Conservation (phyloP, 2,113 vertebrate genomes). For the Otis tarda region DNA sequence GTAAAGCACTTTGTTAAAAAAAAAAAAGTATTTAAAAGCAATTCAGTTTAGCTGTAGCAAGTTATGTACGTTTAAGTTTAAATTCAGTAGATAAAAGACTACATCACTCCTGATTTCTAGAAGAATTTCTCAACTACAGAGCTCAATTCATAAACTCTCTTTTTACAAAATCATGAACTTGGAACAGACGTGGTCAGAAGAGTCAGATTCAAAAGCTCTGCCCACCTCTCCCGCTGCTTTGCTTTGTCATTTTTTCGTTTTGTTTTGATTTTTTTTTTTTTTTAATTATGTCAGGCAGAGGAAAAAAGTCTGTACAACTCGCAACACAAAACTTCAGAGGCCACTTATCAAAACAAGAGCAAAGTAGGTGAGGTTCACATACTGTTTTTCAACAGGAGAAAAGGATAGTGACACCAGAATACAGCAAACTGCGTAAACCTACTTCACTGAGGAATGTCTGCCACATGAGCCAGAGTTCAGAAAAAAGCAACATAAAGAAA, state of each 20-base stretch:
- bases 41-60: not conserved
- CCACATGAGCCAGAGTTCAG: not conserved
- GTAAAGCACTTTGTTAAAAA: not conserved
- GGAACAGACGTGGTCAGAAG: not conserved
- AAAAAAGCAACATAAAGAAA: not conserved
- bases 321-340: not conserved
- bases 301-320: not conserved
- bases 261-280: not conserved
- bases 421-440: not conserved
- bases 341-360: not conserved
- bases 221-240: not conserved
- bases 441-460: accelerated
- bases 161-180: not conserved
- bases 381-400: not conserved
- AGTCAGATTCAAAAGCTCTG: not conserved
- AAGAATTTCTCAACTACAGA: not conserved
- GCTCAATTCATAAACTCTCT: not conserved
- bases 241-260: not conserved
- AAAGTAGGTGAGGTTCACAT: not conserved
- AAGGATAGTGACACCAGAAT: not conserved
- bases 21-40: not conserved
- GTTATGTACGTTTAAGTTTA: not conserved
- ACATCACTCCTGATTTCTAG: not conserved
- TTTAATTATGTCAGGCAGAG: not conserved
- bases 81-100: not conserved